Conservation (phyloP, 1,140 invertebrate species). For the Listronotus oregonensis region DNA sequence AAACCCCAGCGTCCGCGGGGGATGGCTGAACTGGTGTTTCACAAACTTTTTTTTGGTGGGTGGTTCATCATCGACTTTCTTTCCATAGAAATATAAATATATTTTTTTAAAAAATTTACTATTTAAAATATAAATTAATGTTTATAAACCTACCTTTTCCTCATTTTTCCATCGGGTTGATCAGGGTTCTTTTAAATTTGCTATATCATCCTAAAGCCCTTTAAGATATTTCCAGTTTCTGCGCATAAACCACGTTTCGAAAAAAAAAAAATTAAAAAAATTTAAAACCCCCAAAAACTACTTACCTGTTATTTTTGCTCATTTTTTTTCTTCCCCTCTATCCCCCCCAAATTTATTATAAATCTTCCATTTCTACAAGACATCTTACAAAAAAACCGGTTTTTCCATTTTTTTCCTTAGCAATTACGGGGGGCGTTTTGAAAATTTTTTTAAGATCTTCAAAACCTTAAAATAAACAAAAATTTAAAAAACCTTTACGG, state of each 20-base stretch:
- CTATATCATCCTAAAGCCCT: conserved; percentile 89
- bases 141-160: conserved; percentile 63
- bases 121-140: background rate
- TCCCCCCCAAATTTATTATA: conserved; percentile 74
- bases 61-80: conserved; percentile 64
- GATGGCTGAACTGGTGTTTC: conserved; percentile 49
- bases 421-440: conserved; percentile 89
- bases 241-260: too few relatives aligned
- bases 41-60: conserved; percentile 47
- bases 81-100: conserved; percentile 43
- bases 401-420: conserved; percentile 88
- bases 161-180: conserved; percentile 84
- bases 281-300: too few relatives aligned
- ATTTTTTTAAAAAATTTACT: too few relatives aligned
- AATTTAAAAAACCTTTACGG: conserved; percentile 12
- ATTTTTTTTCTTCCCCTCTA: conserved; percentile 70
- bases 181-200: conserved; percentile 89
- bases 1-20: conserved; percentile 70
- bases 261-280: background rate
- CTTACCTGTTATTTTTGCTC: conserved; percentile 76
- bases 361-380: conserved; percentile 95
- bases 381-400: conserved; percentile 89
- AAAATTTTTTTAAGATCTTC: conserved; percentile 89
- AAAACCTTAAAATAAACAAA: conserved; percentile 68
- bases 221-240: conserved; percentile 97